phyloP scores from a whole-genome alignment of 1,140 invertebrate species.

The Drosophila sp. region DNA sequence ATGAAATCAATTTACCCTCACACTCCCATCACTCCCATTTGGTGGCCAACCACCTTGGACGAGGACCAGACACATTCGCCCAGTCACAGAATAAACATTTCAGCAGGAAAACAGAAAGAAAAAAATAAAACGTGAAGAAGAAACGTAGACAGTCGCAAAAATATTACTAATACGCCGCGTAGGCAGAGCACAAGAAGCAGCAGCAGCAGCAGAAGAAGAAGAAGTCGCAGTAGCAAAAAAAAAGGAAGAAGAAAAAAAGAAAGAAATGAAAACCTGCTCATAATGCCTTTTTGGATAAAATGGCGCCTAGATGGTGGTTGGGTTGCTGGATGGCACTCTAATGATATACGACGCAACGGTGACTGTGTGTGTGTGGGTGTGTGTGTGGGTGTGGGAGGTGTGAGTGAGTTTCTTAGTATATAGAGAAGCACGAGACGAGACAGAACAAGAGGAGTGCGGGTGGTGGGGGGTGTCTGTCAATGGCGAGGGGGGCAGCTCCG shows the following conservation, averaged over 20 bases:
- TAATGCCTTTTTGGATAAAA: constrained; percentile 70
- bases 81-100: constrained; percentile 57
- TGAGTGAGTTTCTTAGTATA: constrained; percentile 45
- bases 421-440: constrained; percentile 62
- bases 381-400: constrained; percentile 14
- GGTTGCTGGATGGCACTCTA: constrained; percentile 44
- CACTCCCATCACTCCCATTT: neutral
- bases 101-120: constrained; percentile 31
- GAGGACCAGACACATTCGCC: constrained; percentile 56
- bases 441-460: constrained; percentile 16
- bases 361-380: constrained; percentile 29
- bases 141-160: constrained; percentile 66
- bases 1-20: constrained; percentile 64
- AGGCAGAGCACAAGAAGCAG: constrained; percentile 49
- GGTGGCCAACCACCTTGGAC: constrained; percentile 34
- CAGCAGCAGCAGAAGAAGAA: neutral
- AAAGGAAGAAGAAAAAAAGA: neutral
- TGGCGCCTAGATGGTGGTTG: constrained; percentile 40
- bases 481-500: constrained; percentile 58
- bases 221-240: neutral
- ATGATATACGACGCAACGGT: constrained; percentile 64
- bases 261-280: constrained; percentile 67
- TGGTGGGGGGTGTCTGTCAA: constrained; percentile 33
- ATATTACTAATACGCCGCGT: constrained; percentile 76
- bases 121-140: constrained; percentile 35